Evolutionary conservation across 1,140 invertebrate genomes (phyloP), one percentile per base, ranked within the genome.

Genomic region (Pseudomyrmex dendroicus): DNA sequence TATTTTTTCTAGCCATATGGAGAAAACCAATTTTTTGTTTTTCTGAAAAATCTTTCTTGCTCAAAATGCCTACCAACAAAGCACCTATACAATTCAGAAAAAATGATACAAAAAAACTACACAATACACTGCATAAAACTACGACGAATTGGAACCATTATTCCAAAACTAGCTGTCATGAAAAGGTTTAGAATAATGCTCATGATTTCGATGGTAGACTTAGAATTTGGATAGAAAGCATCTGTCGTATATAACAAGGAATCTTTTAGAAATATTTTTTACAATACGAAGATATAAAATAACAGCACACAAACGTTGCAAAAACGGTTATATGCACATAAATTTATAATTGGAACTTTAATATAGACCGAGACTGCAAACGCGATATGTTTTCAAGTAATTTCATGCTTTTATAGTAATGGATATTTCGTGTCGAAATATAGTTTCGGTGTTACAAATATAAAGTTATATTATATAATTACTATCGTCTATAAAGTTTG

Each of bases 311-410:
- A 46, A n/a, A 68, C 7, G 13, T 68, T 35, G 15, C 20, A 48
- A n/a, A n/a, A 35, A 35, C 35, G 35, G 8, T 48, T 57, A 46
- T 25, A 70, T 54, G 12, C 57, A 59, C 3, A 12, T 44, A 61
- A 61, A 83, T 77, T 48, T 0, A 12, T 68, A 78, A 84, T 84
- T 78, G 48, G 20, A 44, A 78, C 78, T 56, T 78, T 52, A 25
- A 67, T 78, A 84, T 20, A 1, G 20, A 35, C 46, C 2, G 63
- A 48, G 63, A 48, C 12, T 61, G 48, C 44, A 46, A 61, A 78
- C 54, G 4, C 50, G 17, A 66, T 9, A 17, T 46, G 15, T 63
- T 63, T 61, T 68, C 15, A 22, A 46, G 54, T 44, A 17, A 78
- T 62, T 62, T 68, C 50, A 8, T 52, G 22, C n/a, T 7, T 35